Base-by-base conservation (phyloP, 64 coral and sea anemone genomes). In the Montipora capricornis region DNA sequence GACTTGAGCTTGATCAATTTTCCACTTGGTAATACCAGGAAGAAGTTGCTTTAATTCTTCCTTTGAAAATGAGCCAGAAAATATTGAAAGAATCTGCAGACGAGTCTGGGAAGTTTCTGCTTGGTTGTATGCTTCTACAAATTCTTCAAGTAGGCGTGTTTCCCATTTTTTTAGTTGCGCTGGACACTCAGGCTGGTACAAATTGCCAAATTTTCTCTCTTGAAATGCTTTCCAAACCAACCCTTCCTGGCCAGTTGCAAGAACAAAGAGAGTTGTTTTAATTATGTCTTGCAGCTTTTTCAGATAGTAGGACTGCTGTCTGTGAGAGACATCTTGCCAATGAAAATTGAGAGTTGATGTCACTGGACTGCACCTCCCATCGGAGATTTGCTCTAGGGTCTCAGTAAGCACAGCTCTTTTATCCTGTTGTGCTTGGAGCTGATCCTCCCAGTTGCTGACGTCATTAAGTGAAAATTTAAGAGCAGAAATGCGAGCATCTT, bases 281-380 rank as follows among this genome's bases (percentile, higher is more conserved):
- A 95, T 78, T 22, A 74, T 77, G 73, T 90, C 93, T 26, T 78
- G 89, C 17, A 80, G 79, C 55, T 95, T 89, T 76, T 73, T 75
- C 14, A 81, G 48, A 79, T 95, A 95, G 51, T 95, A 95, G 14
- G 49, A 90, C 68, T 90, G 68, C 26, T 95, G 93, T 11, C 78
- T 89, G 6, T 15, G 9, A 20, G 87, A 89, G 11, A 94, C 55
- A 22, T 94, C 87, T 37, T 83, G 29, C 75, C 82, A 87, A 8
- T 70, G 77, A 48, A 71, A 77, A 75, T 93, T 93, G 5, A 93
- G 49, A 76, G 92, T 94, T 61, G 92, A 89, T 19, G 82, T 50
- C 48, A 94, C 74, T 44, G 93, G 93, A 75, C 79, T 90, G 73
- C 51, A 53, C 51, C 51, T 53, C 51, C 51, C 51, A 53, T 53